phyloP scores from a whole-genome alignment of 2,113 vertebrate species.

The Coreoperca whiteheadi region DNA sequence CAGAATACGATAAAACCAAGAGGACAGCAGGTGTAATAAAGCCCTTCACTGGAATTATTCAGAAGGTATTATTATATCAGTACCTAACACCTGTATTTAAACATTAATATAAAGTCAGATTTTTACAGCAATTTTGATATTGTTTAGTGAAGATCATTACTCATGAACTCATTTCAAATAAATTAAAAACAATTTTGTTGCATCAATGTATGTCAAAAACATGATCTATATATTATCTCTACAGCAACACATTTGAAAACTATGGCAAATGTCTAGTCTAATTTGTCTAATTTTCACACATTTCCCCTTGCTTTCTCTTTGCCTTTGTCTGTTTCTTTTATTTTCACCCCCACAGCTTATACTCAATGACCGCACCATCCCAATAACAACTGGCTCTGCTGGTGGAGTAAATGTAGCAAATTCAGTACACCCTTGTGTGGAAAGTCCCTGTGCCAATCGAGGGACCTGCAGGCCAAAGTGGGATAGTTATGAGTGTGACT shows the following conservation, averaged over 20 bases:
- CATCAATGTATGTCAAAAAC: neutral
- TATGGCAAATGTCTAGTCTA: neutral
- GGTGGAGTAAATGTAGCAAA: constrained; percentile 92
- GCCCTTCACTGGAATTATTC: constrained; percentile 93
- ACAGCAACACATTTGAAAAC: neutral
- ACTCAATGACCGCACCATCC: constrained; percentile 90
- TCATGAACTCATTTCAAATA: neutral
- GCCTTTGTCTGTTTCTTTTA: neutral
- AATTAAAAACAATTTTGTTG: neutral
- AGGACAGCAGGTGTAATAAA: constrained; percentile 86
- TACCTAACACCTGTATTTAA: neutral
- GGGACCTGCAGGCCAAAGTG: constrained; percentile 91
- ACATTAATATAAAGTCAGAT: neutral
- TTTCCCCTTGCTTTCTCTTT: neutral
- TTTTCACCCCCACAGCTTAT: constrained; percentile 82
- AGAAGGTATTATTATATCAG: constrained; percentile 85
- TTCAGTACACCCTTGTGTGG: constrained; percentile 89
- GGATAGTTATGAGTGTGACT: constrained; percentile 94
- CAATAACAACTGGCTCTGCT: constrained; percentile 84
- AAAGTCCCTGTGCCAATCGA: constrained; percentile 89
- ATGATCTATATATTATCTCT: neutral
- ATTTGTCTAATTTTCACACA: neutral
- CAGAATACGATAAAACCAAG: constrained; percentile 90
- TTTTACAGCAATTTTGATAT: neutral
- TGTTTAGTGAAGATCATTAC: neutral